Evolutionary conservation across 2,888 invertebrate genomes (phyloP).

Genomic region (Phymatocera aterrima): DNA sequence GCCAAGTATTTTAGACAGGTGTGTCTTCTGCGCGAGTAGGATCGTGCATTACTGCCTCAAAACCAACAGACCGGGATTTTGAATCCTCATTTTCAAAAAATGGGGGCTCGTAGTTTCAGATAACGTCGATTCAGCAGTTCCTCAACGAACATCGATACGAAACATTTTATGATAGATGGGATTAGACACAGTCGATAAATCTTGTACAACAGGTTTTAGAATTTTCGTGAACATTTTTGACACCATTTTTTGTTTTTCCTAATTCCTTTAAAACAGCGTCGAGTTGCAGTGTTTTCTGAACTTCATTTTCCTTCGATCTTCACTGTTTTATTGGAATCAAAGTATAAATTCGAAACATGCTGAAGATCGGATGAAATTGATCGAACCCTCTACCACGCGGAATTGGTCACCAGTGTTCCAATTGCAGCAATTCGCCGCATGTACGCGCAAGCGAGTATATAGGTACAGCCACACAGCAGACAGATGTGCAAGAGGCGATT

Average conservation of each 20-base stretch:
- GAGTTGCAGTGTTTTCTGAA: too few relatives aligned
- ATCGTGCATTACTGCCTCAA: background rate
- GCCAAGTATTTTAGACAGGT: background rate
- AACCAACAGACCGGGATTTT: background rate
- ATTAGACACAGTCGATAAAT: too few relatives aligned
- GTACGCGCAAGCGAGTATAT: background rate
- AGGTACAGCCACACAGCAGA: background rate
- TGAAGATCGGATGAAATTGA: too few relatives aligned
- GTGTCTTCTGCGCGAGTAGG: background rate
- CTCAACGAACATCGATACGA: background rate
- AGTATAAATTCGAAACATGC: too few relatives aligned
- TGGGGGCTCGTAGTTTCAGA: background rate
- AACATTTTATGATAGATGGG: too few relatives aligned
- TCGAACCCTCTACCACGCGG: too few relatives aligned
- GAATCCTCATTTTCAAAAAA: background rate
- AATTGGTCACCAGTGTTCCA: background rate
- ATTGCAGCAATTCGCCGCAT: background rate
- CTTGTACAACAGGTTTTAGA: too few relatives aligned
- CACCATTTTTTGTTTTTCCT: too few relatives aligned
- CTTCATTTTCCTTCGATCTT: too few relatives aligned
- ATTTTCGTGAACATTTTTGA: too few relatives aligned
- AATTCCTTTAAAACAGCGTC: too few relatives aligned
- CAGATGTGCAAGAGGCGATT: slow-evolving; percentile 30
- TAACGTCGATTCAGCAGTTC: background rate
- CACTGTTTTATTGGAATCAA: too few relatives aligned